Evolutionary conservation across 2,888 invertebrate genomes (phyloP).

Genomic region (Epistrophe eligans): DNA sequence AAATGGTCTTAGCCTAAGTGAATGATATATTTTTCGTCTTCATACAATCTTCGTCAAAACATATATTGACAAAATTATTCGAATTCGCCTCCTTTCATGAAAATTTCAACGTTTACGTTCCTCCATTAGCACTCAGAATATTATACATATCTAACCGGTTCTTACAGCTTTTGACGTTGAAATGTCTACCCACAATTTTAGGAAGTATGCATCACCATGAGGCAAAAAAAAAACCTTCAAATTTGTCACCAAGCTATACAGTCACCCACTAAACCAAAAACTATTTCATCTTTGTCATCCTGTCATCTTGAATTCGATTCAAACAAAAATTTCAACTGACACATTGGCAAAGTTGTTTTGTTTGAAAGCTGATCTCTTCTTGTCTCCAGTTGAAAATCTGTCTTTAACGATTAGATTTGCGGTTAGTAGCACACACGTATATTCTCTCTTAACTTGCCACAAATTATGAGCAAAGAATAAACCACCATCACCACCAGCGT

Average conservation of each 20-base stretch:
- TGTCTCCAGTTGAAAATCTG: conserved; percentile 49
- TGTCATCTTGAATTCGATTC: conserved; percentile 56
- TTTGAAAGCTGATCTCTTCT: conserved; percentile 69
- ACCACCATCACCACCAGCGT: background rate
- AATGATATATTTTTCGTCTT: too few species aligned
- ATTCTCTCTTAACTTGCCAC: conserved; percentile 24
- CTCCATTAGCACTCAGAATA: too few species aligned
- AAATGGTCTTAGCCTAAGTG: too few species aligned
- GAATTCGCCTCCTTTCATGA: too few species aligned
- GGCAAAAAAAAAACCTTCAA: background rate
- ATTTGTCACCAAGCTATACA: conserved; percentile 4
- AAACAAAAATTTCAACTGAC: conserved; percentile 45
- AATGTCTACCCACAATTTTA: too few species aligned
- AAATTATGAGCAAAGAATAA: conserved; percentile 3
- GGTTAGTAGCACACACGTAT: conserved; percentile 54
- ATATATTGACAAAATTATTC: too few species aligned
- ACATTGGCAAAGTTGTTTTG: conserved; percentile 46
- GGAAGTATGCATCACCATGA: too few species aligned
- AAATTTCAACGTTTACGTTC: too few species aligned
- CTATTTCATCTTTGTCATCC: conserved; percentile 5
- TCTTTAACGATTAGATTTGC: conserved; percentile 64
- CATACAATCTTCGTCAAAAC: too few species aligned
- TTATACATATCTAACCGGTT: too few species aligned
- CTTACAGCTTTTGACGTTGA: too few species aligned
- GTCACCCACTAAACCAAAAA: background rate